Base-by-base conservation (phyloP, 2,888 invertebrate species). In the Tortricodes alternella region DNA sequence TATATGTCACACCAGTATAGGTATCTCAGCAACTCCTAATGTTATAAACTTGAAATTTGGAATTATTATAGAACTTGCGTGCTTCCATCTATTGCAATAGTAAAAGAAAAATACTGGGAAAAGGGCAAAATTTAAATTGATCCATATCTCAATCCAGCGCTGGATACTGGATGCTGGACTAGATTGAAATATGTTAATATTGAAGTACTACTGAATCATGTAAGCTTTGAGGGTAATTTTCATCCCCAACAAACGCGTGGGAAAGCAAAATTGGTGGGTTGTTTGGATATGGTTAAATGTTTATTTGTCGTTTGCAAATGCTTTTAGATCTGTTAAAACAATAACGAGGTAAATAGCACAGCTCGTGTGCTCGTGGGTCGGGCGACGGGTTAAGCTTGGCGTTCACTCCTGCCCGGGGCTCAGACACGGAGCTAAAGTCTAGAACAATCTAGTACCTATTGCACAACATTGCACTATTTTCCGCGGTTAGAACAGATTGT, bases 381-480 rank as follows among this genome's bases (percentile, higher is more conserved):
- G n/a, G n/a, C n/a, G n/a, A n/a, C n/a, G 39, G 50, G 39, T 39
- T 39, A 50, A 50, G 39, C 35, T 23, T 13, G 35, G 23, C 23
- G 35, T 19, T 37, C 37, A 18, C 15, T 15, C 37, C 37, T n/a
- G 2, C 27, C 8, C 29, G 37, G 37, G 18, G 37, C 18, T 19
- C 18, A 21, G n/a, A n/a, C n/a, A n/a, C n/a, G n/a, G n/a, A n/a
- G 9, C n/a, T 11, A n/a, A 29, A 1, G 29, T 29, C n/a, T n/a
- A 29, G 29, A 5, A n/a, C 9, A 29, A 29, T 11, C 4, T n/a
- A 27, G 9, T 27, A 29, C 29, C 4, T n/a, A 27, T 27, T 27
- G 3, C 27, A 11, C 29, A 29, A 11, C 11, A 11, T 11, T 29
- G 29, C 29, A 29, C 29, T 29, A n/a, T 29, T 29, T 5, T n/a